These are phyloP conservation scores for Macaca mulatta DNA, from an alignment of 2,113 vertebrate species.

Conservation along the genomic window DNA sequence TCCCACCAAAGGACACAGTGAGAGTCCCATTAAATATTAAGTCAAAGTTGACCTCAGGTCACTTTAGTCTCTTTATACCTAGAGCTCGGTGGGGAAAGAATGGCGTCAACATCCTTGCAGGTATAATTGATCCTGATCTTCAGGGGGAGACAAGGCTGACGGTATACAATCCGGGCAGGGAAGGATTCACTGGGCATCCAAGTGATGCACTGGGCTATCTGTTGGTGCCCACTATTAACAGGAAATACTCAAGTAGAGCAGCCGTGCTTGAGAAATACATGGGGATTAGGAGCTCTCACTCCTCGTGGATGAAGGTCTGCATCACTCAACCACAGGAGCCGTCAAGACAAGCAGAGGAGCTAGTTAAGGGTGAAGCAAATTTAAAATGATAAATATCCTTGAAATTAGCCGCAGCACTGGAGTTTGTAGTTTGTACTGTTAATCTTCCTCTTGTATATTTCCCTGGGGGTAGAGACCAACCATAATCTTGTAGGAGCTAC, in stretches of 20 bases:
- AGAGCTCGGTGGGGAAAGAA: neutral
- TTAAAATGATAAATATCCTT: neutral
- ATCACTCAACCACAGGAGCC: neutral
- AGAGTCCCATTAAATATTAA: neutral
- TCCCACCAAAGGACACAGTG: neutral
- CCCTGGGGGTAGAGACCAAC: neutral
- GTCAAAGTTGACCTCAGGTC: neutral
- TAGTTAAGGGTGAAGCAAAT: neutral
- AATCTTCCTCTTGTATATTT: neutral
- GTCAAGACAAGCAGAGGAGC: neutral
- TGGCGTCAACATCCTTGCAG: neutral
- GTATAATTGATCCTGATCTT: neutral
- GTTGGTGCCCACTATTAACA: neutral
- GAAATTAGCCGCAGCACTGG: neutral
- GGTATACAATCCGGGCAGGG: neutral
- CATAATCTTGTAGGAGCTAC: neutral
- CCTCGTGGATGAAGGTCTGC: neutral
- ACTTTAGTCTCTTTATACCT: neutral
- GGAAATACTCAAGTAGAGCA: neutral
- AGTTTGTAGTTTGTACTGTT: neutral
- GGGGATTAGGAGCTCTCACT: neutral
- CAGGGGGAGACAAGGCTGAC: neutral
- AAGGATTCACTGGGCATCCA: neutral
- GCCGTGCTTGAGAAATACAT: neutral
- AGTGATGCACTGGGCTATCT: neutral